Evolutionary conservation across 2,113 vertebrate species (phyloP), one percentile per base, ranked within the genome.

Genomic region (Clarias gariepinus): DNA sequence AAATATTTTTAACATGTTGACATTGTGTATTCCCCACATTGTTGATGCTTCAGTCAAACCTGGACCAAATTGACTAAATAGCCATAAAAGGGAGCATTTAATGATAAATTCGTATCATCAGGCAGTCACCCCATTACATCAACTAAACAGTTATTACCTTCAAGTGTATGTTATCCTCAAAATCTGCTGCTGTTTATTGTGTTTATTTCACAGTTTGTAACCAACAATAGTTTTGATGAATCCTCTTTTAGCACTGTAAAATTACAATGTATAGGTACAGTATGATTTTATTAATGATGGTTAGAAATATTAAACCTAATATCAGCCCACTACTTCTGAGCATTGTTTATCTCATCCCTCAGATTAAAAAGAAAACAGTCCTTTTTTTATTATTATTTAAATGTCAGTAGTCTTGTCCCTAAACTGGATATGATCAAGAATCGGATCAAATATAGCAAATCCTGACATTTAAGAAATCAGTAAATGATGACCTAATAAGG

Each of bases 401-500:
- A 36, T 36, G 68, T 36, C 16, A 58, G 57, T 19, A 71, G 30
- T 19, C 30, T 36, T 18, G 16, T 33, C 30, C 30, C 68, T 36
- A 69, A 33, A 19, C 18, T 19, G 21, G 57, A 18, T 58, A 58
- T 58, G 57, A 58, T 58, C 16, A 58, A 18, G 30, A 33, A 3
- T 18, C 33, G 18, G 68, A 30, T n/a, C 18, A 36, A 71, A 30
- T 74, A 58, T 33, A 25, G 71, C 77, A 64, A 21, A 47, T 47
- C 41, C 79, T 68, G 63, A 83, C 86, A 82, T 66, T 84, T 23
- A 89, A 86, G 52, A 83, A 88, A 86, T 87, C 81, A 16, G 53
- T 74, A 69, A 41, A 71, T 73, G 63, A 89, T 73, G 7, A 84
- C 6, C n/a, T 61, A 8, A 68, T 84, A 80, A 76, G 64, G 81